phyloP scores from a whole-genome alignment of 2,113 vertebrate species.

The Scomber scombrus region DNA sequence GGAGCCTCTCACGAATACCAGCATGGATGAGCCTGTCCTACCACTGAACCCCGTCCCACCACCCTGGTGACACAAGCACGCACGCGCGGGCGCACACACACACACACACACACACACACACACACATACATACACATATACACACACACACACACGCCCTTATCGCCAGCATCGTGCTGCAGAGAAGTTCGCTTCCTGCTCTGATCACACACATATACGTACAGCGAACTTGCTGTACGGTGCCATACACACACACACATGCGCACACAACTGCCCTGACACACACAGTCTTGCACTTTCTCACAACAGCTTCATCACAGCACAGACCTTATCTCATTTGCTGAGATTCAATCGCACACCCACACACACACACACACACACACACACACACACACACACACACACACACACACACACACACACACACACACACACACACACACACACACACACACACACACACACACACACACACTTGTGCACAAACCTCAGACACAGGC shows the following conservation, averaged over 20 bases:
- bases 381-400: constrained; percentile 4
- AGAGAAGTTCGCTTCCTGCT: constrained; percentile 72
- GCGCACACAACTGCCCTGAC: not conserved
- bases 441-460: constrained; percentile 10
- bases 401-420: constrained; percentile 32
- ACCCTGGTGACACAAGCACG: constrained; percentile 55
- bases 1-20: constrained; percentile 87
- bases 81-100: constrained; percentile 44
- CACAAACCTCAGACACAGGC: constrained; percentile 31
- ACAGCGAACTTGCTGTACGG: not conserved
- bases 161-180: constrained; percentile 73
- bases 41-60: constrained; percentile 83
- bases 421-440: constrained; percentile 30
- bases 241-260: not conserved
- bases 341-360: constrained; percentile 57
- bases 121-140: constrained; percentile 23
- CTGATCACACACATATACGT: constrained; percentile 35
- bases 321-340: constrained; percentile 38
- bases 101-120: constrained; percentile 40
- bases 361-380: constrained; percentile 26
- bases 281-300: constrained; percentile 21
- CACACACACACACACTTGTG: not conserved
- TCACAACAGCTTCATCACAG: constrained; percentile 41
- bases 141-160: constrained; percentile 58
- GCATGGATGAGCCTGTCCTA: constrained; percentile 81